phyloP scores from a whole-genome alignment of 64 coral and sea anemone species.

The Anthopleura sola region DNA sequence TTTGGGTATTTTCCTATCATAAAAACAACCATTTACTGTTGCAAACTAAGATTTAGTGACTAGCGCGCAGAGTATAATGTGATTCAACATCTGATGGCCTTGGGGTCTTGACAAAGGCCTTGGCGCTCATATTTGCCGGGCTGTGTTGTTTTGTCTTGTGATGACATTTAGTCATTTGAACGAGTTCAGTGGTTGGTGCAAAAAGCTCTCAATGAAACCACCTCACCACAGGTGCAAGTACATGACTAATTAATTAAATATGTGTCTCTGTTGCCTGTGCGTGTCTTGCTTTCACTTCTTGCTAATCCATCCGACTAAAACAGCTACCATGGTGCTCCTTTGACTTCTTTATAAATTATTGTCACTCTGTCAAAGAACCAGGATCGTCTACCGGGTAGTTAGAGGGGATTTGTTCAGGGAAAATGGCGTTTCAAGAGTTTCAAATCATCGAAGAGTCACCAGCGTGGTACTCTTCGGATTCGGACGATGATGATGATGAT shows the following conservation, averaged over 20 bases:
- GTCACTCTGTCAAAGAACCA: neutral
- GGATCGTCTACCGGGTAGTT: neutral
- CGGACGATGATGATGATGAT: constrained; percentile 35
- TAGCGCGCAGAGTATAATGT: neutral
- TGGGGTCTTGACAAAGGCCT: neutral
- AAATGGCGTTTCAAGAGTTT: neutral
- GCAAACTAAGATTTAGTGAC: neutral
- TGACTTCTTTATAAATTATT: neutral
- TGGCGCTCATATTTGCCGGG: neutral
- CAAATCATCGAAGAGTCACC: neutral
- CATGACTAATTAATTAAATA: constrained; percentile 31
- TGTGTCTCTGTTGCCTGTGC: constrained; percentile 14
- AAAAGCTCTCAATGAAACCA: constrained; percentile 39
- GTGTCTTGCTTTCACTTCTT: neutral
- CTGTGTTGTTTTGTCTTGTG: constrained; percentile 5
- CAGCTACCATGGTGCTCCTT: neutral
- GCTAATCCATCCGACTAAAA: neutral
- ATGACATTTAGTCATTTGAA: constrained; percentile 3
- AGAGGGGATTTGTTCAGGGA: neutral
- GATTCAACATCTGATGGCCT: neutral
- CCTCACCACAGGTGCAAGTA: constrained; percentile 27
- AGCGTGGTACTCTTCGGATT: constrained; percentile 12
- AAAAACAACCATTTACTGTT: neutral
- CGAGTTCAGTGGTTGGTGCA: constrained; percentile 24
- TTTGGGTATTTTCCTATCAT: neutral